A percentile compares a stretch with the other conserved stretches of the same genome.
Conservation (phyloP, 2,797 vertebrate genomes). For the Lepus townsendii region DNA sequence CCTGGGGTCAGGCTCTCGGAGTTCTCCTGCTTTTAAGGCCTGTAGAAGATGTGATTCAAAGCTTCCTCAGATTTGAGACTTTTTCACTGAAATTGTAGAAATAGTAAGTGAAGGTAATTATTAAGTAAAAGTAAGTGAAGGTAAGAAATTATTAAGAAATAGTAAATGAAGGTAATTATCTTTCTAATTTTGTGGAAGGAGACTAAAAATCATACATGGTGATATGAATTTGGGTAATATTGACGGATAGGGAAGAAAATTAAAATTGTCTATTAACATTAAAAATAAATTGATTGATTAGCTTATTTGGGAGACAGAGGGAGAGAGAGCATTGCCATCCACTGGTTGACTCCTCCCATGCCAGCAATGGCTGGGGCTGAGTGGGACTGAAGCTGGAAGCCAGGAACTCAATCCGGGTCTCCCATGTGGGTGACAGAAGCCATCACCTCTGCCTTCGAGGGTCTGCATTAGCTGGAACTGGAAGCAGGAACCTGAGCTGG, state of each 20-base stretch:
- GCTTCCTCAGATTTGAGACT: neutral
- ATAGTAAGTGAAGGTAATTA: neutral
- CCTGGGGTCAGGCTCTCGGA: neutral
- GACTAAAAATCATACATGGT: neutral
- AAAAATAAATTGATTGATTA: no score
- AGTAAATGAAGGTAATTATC: neutral
- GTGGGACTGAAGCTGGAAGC: no score
- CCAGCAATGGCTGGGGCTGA: no score
- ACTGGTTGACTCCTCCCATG: no score
- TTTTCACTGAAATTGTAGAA: constrained; percentile 28
- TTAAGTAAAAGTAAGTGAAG: neutral
- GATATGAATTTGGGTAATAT: constrained; percentile 40
- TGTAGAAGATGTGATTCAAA: neutral
- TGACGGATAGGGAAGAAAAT: neutral
- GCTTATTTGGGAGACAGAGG: no score
- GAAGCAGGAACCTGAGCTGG: no score
- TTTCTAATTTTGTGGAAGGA: neutral
- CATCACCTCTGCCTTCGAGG: no score
- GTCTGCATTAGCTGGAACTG: no score
- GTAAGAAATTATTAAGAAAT: neutral
- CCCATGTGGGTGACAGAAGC: no score
- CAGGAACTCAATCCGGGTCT: no score
- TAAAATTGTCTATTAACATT: constrained; percentile 5
- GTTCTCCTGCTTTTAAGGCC: constrained; percentile 14
- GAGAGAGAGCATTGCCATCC: no score